Conservation (phyloP, 30 jellyfish, hydroid and myxozoan genomes). For the Cassiopea xamachana region DNA sequence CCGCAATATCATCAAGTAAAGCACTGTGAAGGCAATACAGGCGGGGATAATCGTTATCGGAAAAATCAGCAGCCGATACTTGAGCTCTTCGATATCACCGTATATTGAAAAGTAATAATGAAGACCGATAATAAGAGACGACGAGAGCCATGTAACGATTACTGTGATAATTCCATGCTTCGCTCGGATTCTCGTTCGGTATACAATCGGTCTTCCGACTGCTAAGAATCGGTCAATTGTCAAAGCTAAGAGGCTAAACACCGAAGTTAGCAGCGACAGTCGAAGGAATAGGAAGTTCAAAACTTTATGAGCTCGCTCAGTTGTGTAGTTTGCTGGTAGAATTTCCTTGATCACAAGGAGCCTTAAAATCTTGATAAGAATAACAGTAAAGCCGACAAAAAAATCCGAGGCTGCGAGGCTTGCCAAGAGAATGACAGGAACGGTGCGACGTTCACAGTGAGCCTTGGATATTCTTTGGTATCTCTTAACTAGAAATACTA, state of each 20-base stretch:
- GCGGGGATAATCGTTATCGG: slow-evolving; percentile 35
- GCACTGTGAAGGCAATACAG: neutral
- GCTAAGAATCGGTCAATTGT: slow-evolving; percentile 60
- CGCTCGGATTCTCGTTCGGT: slow-evolving; percentile 13
- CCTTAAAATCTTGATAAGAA: slow-evolving; percentile 35
- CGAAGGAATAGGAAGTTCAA: slow-evolving; percentile 51
- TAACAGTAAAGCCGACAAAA: slow-evolving; percentile 53
- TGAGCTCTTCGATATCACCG: neutral
- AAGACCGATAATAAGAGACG: slow-evolving; percentile 6
- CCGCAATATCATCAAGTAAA: neutral
- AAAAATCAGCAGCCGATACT: slow-evolving; percentile 26
- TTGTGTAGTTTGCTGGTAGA: neutral
- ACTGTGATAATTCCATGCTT: slow-evolving; percentile 20
- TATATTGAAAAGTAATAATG: slow-evolving; percentile 7
- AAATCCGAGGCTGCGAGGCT: slow-evolving; percentile 73
- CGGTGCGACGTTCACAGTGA: slow-evolving; percentile 27
- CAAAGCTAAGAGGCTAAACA: slow-evolving; percentile 56
- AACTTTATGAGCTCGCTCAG: neutral
- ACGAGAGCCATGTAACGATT: slow-evolving; percentile 33
- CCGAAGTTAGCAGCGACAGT: slow-evolving; percentile 64
- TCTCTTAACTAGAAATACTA: slow-evolving; percentile 20
- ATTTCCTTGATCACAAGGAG: slow-evolving; percentile 1
- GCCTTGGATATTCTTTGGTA: slow-evolving; percentile 15
- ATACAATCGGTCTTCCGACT: slow-evolving; percentile 28
- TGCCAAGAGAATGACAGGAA: slow-evolving; percentile 33